Evolutionary conservation across 2,888 invertebrate species (phyloP).

Genomic region (Spilosoma lubricipeda): DNA sequence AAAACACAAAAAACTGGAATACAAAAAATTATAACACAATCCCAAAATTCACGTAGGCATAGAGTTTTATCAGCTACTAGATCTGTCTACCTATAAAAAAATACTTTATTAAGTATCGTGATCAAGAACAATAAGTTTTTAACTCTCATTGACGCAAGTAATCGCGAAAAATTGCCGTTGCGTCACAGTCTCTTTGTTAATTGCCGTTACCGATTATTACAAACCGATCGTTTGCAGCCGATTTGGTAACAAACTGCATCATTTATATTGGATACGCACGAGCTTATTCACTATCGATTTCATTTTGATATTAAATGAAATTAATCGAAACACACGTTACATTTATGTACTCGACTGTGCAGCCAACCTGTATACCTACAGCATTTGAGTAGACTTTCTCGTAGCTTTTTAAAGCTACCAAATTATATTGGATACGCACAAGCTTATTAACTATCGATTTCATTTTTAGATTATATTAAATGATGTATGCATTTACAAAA

Average conservation of each 20-base stretch:
- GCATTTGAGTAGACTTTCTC: neutral
- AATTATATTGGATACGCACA: too few species aligned
- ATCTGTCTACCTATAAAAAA: slow-evolving; percentile 17
- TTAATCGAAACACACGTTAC: slow-evolving; percentile 5
- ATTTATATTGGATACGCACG: slow-evolving; percentile 55
- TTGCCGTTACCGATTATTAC: slow-evolving; percentile 78
- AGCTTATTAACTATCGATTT: too few species aligned
- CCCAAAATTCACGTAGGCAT: neutral
- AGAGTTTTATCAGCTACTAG: slow-evolving; percentile 3
- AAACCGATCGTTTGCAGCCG: slow-evolving; percentile 72
- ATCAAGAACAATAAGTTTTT: slow-evolving; percentile 75
- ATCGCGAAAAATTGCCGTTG: slow-evolving; percentile 76
- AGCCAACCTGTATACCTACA: neutral
- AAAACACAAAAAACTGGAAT: neutral
- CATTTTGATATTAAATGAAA: slow-evolving; percentile 35
- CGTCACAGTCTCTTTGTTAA: slow-evolving; percentile 72
- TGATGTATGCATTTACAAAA: too few species aligned
- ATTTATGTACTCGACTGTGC: slow-evolving; percentile 6
- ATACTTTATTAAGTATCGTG: slow-evolving; percentile 65
- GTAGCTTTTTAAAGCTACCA: neutral
- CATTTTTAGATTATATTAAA: too few species aligned
- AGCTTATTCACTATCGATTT: slow-evolving; percentile 42
- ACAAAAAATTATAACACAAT: neutral
- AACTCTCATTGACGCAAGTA: slow-evolving; percentile 76
- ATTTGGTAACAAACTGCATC: slow-evolving; percentile 66